Evolutionary conservation across 2,888 invertebrate genomes (phyloP), one percentile per base, ranked within the genome.

Genomic region (Lymantria dispar): DNA sequence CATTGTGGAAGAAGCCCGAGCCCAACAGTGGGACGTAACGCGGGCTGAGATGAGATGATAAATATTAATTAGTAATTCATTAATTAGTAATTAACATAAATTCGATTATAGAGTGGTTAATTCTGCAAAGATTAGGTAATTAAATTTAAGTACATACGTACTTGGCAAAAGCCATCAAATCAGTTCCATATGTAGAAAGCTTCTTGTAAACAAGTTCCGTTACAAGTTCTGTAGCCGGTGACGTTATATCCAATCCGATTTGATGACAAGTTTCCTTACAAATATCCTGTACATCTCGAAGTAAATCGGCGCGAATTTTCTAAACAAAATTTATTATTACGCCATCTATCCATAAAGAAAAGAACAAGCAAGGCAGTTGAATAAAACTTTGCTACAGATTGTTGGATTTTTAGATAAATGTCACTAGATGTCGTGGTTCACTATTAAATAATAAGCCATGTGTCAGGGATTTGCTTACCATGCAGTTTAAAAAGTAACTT

Each of bases 131-230:
- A n/a, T 36, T 36, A 36, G 36, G 3, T 11, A 3, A n/a, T 36
- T 7, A 33, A 10, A 10, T 1, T 30, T 30, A 8, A 7, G 33
- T 22, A 9, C 15, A 14, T 48, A 63, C 61, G 13, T 83, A 94
- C 94, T 93, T 94, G 12, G 94, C 92, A 85, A 95, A 95, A 36
- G 92, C 91, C 78, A 95, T 95, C 56, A 95, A 83, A 79, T 95
- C 95, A 11, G 79, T 61, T 3, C 92, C 92, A 70, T 93, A 93
- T 0, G 90, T 66, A 22, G 81, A 72, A 43, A 93, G 66, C 74
- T 94, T 94, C 72, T 91, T 92, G 78, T 91, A 93, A 12, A 92
- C 81, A 5, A 94, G 72, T 74, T 95, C 94, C 0, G 93, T 84
- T 45, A 95, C 89, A 10, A 94, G 76, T 58, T 94, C 94, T 60